Percentiles rank a stretch among this genome's conserved stretches.
phyloP scores from a whole-genome alignment of 2,113 vertebrate species.

The Cichladusa arquata region DNA sequence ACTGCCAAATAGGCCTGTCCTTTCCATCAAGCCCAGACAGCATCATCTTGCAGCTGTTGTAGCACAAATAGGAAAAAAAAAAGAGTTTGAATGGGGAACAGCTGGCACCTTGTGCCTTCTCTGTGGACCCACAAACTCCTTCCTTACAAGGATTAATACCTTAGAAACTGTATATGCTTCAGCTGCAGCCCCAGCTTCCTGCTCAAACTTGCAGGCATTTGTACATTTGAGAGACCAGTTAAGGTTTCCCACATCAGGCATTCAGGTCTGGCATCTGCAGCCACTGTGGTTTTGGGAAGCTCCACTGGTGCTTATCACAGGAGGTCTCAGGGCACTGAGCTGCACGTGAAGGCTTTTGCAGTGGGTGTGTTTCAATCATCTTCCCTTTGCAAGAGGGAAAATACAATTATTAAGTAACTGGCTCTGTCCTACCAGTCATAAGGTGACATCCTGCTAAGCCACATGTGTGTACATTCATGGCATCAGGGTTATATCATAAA shows the following conservation, averaged over 20 bases:
- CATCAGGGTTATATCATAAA: background rate
- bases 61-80: background rate
- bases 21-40: background rate
- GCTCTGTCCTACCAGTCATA: background rate
- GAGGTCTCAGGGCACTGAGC: background rate
- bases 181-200: background rate
- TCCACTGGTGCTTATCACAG: background rate
- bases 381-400: background rate
- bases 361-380: background rate
- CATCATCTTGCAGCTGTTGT: conserved; percentile 30
- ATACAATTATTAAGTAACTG: background rate
- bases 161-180: background rate
- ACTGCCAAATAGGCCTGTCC: background rate
- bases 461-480: background rate
- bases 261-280: background rate
- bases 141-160: background rate
- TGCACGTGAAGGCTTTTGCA: background rate
- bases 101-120: conserved; percentile 15
- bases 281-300: background rate
- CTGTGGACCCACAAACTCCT: background rate
- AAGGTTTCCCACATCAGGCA: background rate
- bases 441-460: background rate
- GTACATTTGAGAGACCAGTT: background rate
- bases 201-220: background rate
- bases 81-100: background rate